Evolutionary conservation across 92 coral and sea anemone genomes (phyloP).

Genomic region (Parazoanthus darwini): DNA sequence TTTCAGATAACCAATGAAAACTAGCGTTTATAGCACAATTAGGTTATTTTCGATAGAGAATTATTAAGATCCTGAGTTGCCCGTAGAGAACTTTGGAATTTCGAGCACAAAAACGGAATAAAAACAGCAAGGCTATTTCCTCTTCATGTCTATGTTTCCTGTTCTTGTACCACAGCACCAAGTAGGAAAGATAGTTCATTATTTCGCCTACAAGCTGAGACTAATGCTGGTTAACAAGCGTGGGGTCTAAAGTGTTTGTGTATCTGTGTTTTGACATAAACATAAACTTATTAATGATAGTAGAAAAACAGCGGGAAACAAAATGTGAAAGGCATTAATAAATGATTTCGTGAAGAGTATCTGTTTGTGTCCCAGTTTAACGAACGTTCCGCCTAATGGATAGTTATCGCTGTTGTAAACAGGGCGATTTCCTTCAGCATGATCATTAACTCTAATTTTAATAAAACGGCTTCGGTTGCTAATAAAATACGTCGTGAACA

Average conservation of each 20-base stretch:
- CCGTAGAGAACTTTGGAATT: background rate
- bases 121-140: background rate
- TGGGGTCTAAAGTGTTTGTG: background rate
- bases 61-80: background rate
- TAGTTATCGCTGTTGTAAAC: background rate
- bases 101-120: background rate
- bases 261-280: background rate
- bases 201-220: background rate
- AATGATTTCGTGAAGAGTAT: background rate
- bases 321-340: background rate
- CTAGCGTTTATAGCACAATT: background rate
- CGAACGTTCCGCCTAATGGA: background rate
- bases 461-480: background rate
- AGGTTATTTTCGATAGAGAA: background rate
- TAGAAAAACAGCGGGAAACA: background rate
- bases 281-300: background rate
- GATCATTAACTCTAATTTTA: background rate
- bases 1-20: background rate
- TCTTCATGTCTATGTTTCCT: background rate
- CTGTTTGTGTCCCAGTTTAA: background rate
- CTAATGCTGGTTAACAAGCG: background rate
- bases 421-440: background rate
- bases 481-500: too few relatives aligned
- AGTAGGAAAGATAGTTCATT: background rate
- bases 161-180: background rate